Conservation (phyloP, 2,113 vertebrate genomes). For the Diadophis punctatus region DNA sequence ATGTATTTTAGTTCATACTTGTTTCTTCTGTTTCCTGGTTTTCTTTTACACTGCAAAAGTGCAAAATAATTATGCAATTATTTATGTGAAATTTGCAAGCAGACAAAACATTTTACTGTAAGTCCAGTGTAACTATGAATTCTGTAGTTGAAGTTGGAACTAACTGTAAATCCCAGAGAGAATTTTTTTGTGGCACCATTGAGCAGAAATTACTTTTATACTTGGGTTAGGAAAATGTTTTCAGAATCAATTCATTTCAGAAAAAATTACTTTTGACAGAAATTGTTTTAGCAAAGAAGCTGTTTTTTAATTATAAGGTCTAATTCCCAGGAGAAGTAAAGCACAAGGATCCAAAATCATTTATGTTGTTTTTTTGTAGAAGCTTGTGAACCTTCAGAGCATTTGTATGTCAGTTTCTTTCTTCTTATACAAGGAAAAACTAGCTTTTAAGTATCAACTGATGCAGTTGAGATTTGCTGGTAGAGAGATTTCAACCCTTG, state of each 20-base stretch:
- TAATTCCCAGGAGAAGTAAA: constrained; percentile 38
- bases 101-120: constrained; percentile 30
- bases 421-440: constrained; percentile 23
- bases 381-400: constrained; percentile 48
- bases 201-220: constrained; percentile 44
- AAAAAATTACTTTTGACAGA: constrained; percentile 34
- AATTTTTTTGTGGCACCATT: constrained; percentile 29
- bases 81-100: not conserved
- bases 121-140: not conserved
- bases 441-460: constrained; percentile 20
- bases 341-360: constrained; percentile 30
- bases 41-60: not conserved
- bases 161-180: constrained; percentile 37
- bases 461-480: not conserved
- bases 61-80: not conserved
- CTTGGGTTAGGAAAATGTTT: constrained; percentile 52
- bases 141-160: constrained; percentile 5
- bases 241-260: constrained; percentile 38
- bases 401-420: constrained; percentile 41
- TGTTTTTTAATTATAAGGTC: constrained; percentile 25
- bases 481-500: not conserved
- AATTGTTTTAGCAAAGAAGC: constrained; percentile 22
- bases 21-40: constrained; percentile 10
- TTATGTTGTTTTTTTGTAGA: constrained; percentile 43
- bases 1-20: not conserved